A percentile compares a stretch with the other conserved stretches of the same genome.
Conservation (phyloP, 2,888 invertebrate species). For the Patella depressa region DNA sequence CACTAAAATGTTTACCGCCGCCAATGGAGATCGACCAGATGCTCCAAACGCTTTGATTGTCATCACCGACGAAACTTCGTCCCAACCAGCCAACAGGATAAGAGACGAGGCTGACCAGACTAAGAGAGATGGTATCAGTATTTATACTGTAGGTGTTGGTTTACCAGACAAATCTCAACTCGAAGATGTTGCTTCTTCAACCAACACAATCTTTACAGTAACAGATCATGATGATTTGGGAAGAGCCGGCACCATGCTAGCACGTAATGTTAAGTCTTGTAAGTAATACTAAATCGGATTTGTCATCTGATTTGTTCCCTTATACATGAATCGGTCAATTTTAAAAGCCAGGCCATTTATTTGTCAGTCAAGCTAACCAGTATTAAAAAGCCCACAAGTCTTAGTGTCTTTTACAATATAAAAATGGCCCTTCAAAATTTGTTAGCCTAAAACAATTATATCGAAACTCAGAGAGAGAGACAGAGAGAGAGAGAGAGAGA, state of each 20-base stretch:
- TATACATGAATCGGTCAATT: too few relatives aligned
- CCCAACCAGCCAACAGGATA: constrained; percentile 25
- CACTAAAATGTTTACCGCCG: constrained; percentile 38
- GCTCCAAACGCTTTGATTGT: constrained; percentile 54
- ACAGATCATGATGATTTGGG: constrained; percentile 44
- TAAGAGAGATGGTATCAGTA: constrained; percentile 38
- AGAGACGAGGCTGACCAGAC: constrained; percentile 20
- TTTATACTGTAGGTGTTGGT: constrained; percentile 54
- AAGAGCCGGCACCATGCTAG: constrained; percentile 27
- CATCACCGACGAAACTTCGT: constrained; percentile 51
- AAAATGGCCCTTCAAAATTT: too few relatives aligned
- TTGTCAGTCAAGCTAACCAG: too few relatives aligned
- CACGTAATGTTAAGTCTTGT: constrained; percentile 37
- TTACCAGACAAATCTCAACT: constrained; percentile 51
- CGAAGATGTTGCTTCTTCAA: constrained; percentile 47
- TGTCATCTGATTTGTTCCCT: too few relatives aligned
- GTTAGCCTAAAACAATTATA: too few relatives aligned
- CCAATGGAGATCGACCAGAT: constrained; percentile 40
- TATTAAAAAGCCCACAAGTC: too few relatives aligned
- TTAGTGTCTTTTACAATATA: too few relatives aligned
- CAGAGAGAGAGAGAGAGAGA: too few relatives aligned
- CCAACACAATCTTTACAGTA: constrained; percentile 51
- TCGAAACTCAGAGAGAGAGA: too few relatives aligned
- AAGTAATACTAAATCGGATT: constrained; percentile 19
- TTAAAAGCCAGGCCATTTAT: too few relatives aligned